Evolutionary conservation across 2,888 invertebrate species (phyloP), one percentile per base, ranked within the genome.

Genomic region (Leptopilina drosophilae): DNA sequence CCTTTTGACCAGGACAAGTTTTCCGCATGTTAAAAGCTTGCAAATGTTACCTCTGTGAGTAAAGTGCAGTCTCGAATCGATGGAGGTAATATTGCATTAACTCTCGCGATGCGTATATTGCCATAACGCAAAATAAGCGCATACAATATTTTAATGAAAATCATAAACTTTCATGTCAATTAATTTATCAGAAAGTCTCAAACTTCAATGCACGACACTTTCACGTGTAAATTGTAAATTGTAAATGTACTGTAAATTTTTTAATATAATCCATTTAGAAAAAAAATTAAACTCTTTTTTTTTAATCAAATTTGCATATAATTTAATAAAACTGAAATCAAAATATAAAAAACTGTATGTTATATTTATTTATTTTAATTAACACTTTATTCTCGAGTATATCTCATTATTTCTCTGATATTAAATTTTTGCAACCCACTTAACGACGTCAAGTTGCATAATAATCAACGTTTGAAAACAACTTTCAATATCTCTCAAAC

Each of bases 31-130:
- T 53, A n/a, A 69, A 69, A 69, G 69, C 53, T 69, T 20, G 26
- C 53, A 26, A 15, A 53, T 69, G 53, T 33, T 69, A 20, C 53
- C 53, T 69, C 69, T 69, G 46, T 9, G 53, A 69, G 53, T 14
- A 53, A 69, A 69, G 69, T 69, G 69, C 69, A 53, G 8, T 53
- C 5, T 14, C 26, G 53, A 53, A 69, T 69, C 49, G 53, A 69
- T 69, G 49, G 69, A 53, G 49, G 26, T 69, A 69, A 26, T 69
- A 69, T 69, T 69, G 53, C 53, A 69, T 69, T 69, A 69, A 49
- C 49, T 6, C 20, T 49, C 26, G 53, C 15, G 12, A 26, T 46
- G 14, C 49, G 49, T 14, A 7, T 46, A 20, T n/a, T 46, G 20
- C 20, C 20, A 69, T 20, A 14, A 40, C 15, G 26, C 26, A 20